A percentile compares a stretch with the other conserved stretches of the same genome.
phyloP scores from a whole-genome alignment of 2,113 vertebrate genomes.

The Craseonycteris thonglongyai region DNA sequence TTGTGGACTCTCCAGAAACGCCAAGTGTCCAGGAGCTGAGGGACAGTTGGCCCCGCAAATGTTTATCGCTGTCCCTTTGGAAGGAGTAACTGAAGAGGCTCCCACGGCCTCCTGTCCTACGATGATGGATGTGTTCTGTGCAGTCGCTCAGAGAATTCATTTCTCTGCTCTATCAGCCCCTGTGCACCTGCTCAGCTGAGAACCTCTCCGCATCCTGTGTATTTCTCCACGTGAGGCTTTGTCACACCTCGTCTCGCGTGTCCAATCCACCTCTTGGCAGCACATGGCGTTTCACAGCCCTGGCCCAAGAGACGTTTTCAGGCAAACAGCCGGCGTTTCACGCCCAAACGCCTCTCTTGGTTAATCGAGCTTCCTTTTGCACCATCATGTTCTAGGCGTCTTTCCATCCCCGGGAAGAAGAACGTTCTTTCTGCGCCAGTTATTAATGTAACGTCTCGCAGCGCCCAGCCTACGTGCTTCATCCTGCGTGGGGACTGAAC shows the following conservation, averaged over 20 bases:
- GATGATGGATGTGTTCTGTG: not conserved
- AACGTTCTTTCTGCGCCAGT: not conserved
- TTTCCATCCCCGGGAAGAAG: constrained; percentile 1
- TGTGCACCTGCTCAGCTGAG: not conserved
- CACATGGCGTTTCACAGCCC: not conserved
- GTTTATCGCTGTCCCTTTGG: not conserved
- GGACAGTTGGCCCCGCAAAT: not conserved
- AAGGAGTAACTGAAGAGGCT: not conserved
- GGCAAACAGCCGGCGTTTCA: not conserved
- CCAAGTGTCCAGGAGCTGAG: not conserved
- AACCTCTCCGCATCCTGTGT: not conserved
- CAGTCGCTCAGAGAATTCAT: not conserved
- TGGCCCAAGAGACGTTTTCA: not conserved
- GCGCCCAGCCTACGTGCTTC: not conserved
- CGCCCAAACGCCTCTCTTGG: not conserved
- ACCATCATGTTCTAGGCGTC: not conserved
- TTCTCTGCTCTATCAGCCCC: not conserved
- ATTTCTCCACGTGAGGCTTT: not conserved
- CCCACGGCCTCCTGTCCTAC: not conserved
- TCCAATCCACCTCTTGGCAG: not conserved
- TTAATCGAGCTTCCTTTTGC: not conserved
- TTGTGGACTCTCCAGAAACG: not conserved
- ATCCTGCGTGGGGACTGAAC: not conserved
- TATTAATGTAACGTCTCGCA: not conserved
- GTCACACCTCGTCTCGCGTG: not conserved